Base-by-base conservation (phyloP, 1,140 invertebrate species). In the Armadillidium nasatum region DNA sequence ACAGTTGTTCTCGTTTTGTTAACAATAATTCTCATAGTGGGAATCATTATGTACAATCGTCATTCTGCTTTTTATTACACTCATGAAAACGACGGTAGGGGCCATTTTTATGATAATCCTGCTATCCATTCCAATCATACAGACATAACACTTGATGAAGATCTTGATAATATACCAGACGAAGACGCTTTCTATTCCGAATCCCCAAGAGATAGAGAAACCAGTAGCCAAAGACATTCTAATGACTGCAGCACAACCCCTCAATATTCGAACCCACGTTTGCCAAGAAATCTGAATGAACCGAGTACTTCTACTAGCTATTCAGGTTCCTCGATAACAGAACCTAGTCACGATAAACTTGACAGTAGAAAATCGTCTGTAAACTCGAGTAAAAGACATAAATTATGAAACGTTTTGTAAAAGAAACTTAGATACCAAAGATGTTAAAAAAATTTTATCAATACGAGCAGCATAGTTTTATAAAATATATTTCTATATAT, bases 41-140 rank as follows among this genome's bases (percentile, higher is more conserved):
- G 84, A 10, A 74, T 86, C 13, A 80, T 84, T 44, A 81, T 84
- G 73, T 88, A 89, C 43, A 85, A 87, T 60, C 86, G 89, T 19
- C 89, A 90, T 78, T 87, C 89, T 0, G 90, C 90, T 13, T 88
- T 88, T 44, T 92, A 92, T 82, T 91, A 92, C 83, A 92, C 90
- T 0, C 88, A 91, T 82, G 90, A 91, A 83, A 89, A 90, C 79
- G 89, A 90, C 79, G 82, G 86, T 4, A 69, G 79, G 21, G 73
- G 78, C 33, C 79, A 80, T 72, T 80, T 80, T 74, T 80, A 80
- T 50, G 79, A 80, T 45, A 80, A 80, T 74, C 79, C 79, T 7
- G 77, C 72, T 15, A 60, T 80, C 19, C 79, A 78, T 54, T 78
- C 77, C 70, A 81, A 84, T 76, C 82, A 84, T 79, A 81, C 82